Percentiles rank a stretch among this genome's conserved stretches.
Evolutionary conservation across 2,113 vertebrate species (phyloP).

Genomic region (Gulo gulo): DNA sequence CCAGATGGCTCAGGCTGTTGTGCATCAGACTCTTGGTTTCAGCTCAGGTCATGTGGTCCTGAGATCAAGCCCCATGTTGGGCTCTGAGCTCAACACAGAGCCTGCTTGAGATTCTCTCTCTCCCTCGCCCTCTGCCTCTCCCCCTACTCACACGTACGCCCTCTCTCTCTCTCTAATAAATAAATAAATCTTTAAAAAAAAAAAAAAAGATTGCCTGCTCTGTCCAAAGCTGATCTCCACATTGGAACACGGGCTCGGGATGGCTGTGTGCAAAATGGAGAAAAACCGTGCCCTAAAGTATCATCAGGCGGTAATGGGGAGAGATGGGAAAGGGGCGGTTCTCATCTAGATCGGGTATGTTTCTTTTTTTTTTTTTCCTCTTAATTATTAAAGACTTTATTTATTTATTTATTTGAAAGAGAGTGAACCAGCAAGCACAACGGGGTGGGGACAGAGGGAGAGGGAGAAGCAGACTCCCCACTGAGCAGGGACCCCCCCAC

Average conservation of each 20-base stretch:
- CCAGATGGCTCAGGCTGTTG: background rate
- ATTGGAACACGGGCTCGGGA: no score
- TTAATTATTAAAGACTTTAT: no score
- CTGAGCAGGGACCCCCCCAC: no score
- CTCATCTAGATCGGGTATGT: background rate
- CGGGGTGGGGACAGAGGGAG: no score
- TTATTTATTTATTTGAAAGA: no score
- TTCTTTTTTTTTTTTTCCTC: background rate
- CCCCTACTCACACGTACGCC: fast-evolving
- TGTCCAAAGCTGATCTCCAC: background rate
- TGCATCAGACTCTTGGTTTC: background rate
- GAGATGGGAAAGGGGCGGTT: background rate
- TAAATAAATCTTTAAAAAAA: background rate
- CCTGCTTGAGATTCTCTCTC: background rate
- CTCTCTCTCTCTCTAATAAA: background rate
- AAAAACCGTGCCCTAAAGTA: background rate
- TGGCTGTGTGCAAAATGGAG: background rate
- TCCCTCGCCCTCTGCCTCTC: background rate
- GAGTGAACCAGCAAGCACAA: no score
- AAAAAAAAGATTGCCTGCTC: background rate
- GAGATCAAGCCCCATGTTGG: background rate
- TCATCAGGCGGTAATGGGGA: background rate
- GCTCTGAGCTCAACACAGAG: background rate
- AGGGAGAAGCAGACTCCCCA: no score
- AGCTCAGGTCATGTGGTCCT: background rate